Base-by-base conservation (phyloP, 2,113 vertebrate species). In the Pseudorectes ferrugineus region DNA sequence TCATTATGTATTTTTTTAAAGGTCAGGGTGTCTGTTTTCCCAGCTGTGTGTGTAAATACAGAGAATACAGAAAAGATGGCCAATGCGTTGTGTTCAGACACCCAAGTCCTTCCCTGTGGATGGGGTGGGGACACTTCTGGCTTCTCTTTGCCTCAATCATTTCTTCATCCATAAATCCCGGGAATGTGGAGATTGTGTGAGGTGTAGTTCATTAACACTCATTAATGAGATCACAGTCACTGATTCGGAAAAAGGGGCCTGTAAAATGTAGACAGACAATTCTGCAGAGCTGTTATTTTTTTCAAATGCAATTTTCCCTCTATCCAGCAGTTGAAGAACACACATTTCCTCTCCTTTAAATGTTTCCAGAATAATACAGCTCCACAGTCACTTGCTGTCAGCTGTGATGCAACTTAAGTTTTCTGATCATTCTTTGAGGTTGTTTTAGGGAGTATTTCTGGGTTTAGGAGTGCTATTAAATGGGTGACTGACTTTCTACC, bases 181-280 rank as follows among this genome's bases (percentile, higher is more conserved):
- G 14, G 28, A 85, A 38, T 0, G 0, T 6, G 21, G 23, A 31
- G 17, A 17, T 1, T 42, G 19, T 9, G 16, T n/a, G 43, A 59
- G 11, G 13, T 43, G 61, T 36, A 62, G 31, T 29, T 81, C 65
- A 31, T 31, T n/a, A 52, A 54, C 17, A 70, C 4, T 3, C 23
- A 5, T 65, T 42, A 28, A 26, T 13, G 29, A 72, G 7, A 45
- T 16, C 28, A 73, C 36, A 38, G n/a, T 8, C 13, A 11, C 3
- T 22, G 29, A 20, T 22, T 17, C 46, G 11, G n/a, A 71, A 43
- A 22, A 62, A 22, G 8, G 14, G 6, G 0, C 10, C 15, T 23
- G 5, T 10, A 48, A 45, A 15, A 52, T 14, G 5, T 38, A 46
- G 25, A 35, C 12, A 31, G 18, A 57, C 3, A 14, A 18, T 63